Base-by-base conservation (phyloP, 2,888 invertebrate genomes). In the Cheilosia urbana region DNA sequence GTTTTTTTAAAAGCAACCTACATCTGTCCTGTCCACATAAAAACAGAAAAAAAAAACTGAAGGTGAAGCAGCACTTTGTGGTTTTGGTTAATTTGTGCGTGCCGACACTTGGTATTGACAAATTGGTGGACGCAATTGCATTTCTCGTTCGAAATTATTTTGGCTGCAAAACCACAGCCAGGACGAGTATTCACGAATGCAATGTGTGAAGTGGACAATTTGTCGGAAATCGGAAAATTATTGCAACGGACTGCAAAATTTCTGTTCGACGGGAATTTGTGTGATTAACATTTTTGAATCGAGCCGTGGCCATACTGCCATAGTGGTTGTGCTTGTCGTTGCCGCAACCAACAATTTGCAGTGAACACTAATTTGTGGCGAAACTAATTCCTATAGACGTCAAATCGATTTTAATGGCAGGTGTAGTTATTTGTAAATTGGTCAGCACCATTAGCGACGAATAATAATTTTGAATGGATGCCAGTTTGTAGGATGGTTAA, bases 31-130 rank as follows among this genome's bases (percentile, higher is more conserved):
- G n/a, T n/a, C 1, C 13, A 13, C 17, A 27, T 27, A 27, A 27
- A 11, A 4, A n/a, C n/a, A n/a, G n/a, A 13, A 15, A 42, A 1
- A 4, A 7, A 21, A 5, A 37, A 13, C 0, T 40, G 53, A 65
- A 51, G n/a, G 42, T 37, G 62, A n/a, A 37, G 17, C 27, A 27
- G 45, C n/a, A 11, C 37, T 66, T 55, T 34, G 58, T 40, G 60
- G 49, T 34, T 75, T 68, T 34, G 76, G 63, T 81, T 58, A 81
- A 76, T 76, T 77, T 77, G 58, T 37, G 53, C 72, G 57, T 58
- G 65, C 13, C 37, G 37, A 53, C 37, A 66, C 65, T 77, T 40
- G 47, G 53, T 60, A 72, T 71, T 82, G 66, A 72, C 62, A 82
- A 82, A 77, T 71, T 77, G 71, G n/a, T 60, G 30, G 37, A 69